phyloP scores from a whole-genome alignment of 2,797 vertebrate species.

The Neoniphon sammara region DNA sequence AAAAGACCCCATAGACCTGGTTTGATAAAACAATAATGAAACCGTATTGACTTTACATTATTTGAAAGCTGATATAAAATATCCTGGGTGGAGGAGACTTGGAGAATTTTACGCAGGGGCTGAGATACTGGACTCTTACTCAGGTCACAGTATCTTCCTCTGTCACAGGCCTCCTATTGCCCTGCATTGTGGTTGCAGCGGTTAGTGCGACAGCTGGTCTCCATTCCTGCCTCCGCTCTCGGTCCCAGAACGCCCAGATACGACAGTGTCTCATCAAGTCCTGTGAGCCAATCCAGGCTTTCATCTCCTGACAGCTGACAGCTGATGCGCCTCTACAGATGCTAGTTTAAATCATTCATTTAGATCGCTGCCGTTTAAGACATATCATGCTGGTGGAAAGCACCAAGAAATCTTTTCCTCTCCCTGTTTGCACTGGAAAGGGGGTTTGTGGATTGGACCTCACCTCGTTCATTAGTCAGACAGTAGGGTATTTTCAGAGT shows the following conservation, averaged over 20 bases:
- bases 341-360: conserved; percentile 81
- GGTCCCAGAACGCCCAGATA: conserved; percentile 66
- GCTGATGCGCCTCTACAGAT: conserved; percentile 74
- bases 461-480: conserved; percentile 76
- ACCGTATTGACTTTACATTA: conserved; percentile 58
- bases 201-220: conserved; percentile 79
- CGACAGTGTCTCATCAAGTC: conserved; percentile 65
- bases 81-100: conserved; percentile 39
- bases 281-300: conserved; percentile 71
- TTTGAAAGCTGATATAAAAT: conserved; percentile 61
- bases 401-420: conserved; percentile 38
- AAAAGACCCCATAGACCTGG: not conserved
- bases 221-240: conserved; percentile 61
- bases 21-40: conserved; percentile 57
- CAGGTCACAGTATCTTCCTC: conserved; percentile 64
- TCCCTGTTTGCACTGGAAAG: conserved; percentile 5
- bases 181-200: conserved; percentile 61
- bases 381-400: conserved; percentile 54
- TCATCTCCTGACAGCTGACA: conserved; percentile 80
- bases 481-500: conserved; percentile 57
- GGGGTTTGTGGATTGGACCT: conserved; percentile 56
- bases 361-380: conserved; percentile 61
- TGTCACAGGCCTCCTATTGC: conserved; percentile 55
- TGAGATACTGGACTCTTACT: conserved; percentile 61
- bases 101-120: conserved; percentile 40